A percentile compares a stretch with the other conserved stretches of the same genome.
phyloP scores from a whole-genome alignment of 2,888 invertebrate genomes.

The Conops quadrifasciatus region DNA sequence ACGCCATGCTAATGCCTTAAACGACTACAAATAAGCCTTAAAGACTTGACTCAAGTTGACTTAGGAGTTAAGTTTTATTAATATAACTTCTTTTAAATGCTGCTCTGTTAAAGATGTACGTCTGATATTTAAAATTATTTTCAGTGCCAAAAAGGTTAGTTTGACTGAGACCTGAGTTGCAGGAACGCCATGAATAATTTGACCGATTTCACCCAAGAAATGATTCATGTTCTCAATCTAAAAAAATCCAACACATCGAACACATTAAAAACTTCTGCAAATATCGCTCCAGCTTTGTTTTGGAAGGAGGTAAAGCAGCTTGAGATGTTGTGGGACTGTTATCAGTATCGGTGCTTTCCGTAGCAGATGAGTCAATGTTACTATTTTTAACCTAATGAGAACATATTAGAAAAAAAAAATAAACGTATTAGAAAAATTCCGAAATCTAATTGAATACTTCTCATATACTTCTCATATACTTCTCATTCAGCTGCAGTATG shows the following conservation, averaged over 20 bases:
- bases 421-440: not conserved
- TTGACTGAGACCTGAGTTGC: not conserved
- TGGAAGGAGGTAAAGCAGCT: not conserved
- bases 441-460: not conserved
- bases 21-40: too few species aligned
- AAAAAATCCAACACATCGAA: not conserved
- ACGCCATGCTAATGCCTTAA: too few species aligned
- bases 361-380: not conserved
- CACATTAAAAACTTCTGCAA: not conserved
- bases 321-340: not conserved
- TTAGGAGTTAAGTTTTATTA: not conserved
- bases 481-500: not conserved
- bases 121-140: constrained; percentile 1
- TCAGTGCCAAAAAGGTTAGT: not conserved
- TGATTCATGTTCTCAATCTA: not conserved
- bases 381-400: not conserved
- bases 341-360: not conserved
- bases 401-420: too few species aligned
- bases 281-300: constrained; percentile 1
- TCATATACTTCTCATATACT: too few species aligned
- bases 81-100: not conserved
- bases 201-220: not conserved
- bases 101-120: not conserved
- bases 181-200: constrained; percentile 4
- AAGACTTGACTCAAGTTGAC: too few species aligned